Evolutionary conservation across 2,888 invertebrate genomes (phyloP), one percentile per base, ranked within the genome.

Genomic region (Lasioglossum pauxillum): DNA sequence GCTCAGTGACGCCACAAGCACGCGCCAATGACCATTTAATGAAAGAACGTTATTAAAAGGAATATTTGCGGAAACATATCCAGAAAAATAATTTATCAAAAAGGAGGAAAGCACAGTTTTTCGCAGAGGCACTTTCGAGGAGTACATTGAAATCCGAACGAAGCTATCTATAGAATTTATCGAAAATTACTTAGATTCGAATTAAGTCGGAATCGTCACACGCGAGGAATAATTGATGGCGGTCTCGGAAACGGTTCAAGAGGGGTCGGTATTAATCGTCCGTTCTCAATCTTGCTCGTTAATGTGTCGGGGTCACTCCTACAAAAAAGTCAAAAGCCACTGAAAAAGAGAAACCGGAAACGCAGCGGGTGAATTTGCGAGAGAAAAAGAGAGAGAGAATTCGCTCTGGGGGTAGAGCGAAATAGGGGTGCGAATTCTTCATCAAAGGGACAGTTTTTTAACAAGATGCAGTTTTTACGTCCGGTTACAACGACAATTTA

Each of bases 341-440:
- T 5, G 4, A 27, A 60, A 60, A 16, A 60, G n/a, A 12, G n/a
- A 23, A n/a, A 57, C 57, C n/a, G 57, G n/a, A 60, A 27, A 67
- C 72, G 23, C 23, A n/a, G 19, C 2, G 67, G 7, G 8, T 7
- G 19, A 64, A 31, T 31, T 10, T 12, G 57, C 7, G n/a, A 44
- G 23, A 27, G 8, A 16, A 27, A 19, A 27, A 35, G 31, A 23
- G 2, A 27, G 31, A 49, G 35, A 31, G 16, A 64, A 1, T 27
- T 35, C 23, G 46, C n/a, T 53, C 31, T 53, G 76, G 74, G 73
- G 78, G 27, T 7, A 71, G 64, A 27, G 38, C 57, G 38, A 64
- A 44, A 82, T 72, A 53, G 74, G 41, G 38, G 46, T 14, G 74
- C 53, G 38, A 27, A 83, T 85, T 83, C 76, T 79, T 85, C 79